phyloP scores from a whole-genome alignment of 1,140 invertebrate genomes.

The Panulirus ornatus region DNA sequence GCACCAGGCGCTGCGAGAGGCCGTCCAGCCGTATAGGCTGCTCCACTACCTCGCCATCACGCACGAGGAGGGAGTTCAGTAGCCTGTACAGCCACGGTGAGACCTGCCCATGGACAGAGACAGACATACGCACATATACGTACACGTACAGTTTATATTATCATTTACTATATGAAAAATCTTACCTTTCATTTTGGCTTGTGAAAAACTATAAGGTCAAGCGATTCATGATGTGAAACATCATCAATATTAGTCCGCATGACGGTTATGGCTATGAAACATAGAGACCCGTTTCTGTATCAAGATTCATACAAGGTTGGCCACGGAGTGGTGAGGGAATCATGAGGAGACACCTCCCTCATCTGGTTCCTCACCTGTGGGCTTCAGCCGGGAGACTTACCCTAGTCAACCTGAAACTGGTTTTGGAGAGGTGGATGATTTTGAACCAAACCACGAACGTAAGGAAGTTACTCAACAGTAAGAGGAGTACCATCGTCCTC shows the following conservation, averaged over 20 bases:
- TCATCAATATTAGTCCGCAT: too few species aligned
- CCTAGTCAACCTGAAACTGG: too few species aligned
- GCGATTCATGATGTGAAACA: too few species aligned
- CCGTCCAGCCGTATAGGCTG: constrained; percentile 76
- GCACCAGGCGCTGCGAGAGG: constrained; percentile 75
- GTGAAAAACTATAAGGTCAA: too few species aligned
- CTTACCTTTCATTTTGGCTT: background rate
- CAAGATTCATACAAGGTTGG: too few species aligned
- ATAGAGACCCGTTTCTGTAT: too few species aligned
- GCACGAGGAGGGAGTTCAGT: constrained; percentile 78
- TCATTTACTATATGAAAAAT: background rate
- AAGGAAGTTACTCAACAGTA: background rate
- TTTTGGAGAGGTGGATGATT: background rate
- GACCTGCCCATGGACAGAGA: constrained; percentile 38
- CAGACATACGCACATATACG: background rate
- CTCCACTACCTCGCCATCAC: constrained; percentile 75
- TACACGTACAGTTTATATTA: background rate
- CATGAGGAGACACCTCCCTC: too few species aligned
- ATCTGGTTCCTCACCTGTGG: too few species aligned
- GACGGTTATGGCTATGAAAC: too few species aligned
- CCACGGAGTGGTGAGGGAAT: too few species aligned
- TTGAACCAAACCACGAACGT: constrained; percentile 19
- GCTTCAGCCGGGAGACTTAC: too few species aligned
- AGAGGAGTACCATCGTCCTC: background rate
- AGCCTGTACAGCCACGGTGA: constrained; percentile 71